Percentiles rank a stretch among this genome's conserved stretches.
These are phyloP conservation scores for Sylvilagus floridanus DNA, from an alignment of 2,797 vertebrate genomes.

Conservation along the genomic window DNA sequence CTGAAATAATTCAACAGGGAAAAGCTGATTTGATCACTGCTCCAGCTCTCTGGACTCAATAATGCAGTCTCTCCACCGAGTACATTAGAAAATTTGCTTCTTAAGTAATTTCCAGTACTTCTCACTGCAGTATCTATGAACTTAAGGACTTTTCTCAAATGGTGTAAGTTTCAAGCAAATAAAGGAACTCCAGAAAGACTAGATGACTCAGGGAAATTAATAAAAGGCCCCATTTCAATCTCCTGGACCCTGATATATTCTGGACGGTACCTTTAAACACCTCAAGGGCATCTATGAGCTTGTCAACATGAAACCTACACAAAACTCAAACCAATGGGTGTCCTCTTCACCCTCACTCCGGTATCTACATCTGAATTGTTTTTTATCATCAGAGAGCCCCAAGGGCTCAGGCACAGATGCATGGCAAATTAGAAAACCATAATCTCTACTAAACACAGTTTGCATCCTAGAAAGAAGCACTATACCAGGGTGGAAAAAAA, in stretches of 20 bases:
- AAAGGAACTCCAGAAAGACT: conserved; percentile 57
- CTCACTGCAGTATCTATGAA: not conserved
- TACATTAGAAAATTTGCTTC: conserved; percentile 36
- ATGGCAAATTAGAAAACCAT: not conserved
- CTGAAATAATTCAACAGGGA: conserved; percentile 63
- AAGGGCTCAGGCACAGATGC: conserved; percentile 5
- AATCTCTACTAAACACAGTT: not conserved
- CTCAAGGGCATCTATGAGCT: conserved; percentile 38
- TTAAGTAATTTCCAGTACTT: conserved; percentile 40
- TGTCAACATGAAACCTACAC: not conserved
- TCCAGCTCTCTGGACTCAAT: not conserved
- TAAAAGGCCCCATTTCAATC: conserved; percentile 57
- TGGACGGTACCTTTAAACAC: not conserved
- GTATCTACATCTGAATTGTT: not conserved
- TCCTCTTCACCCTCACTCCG: not conserved
- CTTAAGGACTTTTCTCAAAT: conserved; percentile 37
- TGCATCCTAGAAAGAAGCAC: conserved; percentile 5
- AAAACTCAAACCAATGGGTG: not conserved
- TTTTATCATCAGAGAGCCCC: not conserved
- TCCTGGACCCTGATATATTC: conserved; percentile 29
- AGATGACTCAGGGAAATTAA: conserved; percentile 80
- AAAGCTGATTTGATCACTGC: not conserved
- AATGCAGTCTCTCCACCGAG: not conserved
- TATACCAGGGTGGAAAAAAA: not conserved
- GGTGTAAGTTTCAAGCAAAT: conserved; percentile 27